These are phyloP conservation scores for Amphiprion percula DNA, from an alignment of 2,113 vertebrate species.

Conservation along the genomic window DNA sequence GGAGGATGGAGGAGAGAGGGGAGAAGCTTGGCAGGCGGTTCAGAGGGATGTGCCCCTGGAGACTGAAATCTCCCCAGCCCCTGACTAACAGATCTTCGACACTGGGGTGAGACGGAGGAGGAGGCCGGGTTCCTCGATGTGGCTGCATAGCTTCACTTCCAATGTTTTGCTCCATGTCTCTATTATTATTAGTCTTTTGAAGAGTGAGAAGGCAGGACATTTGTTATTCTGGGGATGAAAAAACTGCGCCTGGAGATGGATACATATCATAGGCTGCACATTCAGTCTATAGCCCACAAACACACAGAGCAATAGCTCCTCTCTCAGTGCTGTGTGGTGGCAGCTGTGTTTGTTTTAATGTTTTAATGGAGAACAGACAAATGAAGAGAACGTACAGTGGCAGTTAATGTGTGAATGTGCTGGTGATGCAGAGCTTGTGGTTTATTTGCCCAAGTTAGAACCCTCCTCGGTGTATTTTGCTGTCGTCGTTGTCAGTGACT, in stretches of 20 bases:
- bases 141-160: conserved; percentile 48
- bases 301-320: conserved; percentile 1
- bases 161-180: conserved; percentile 38
- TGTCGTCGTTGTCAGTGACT: conserved; percentile 53
- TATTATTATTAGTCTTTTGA: conserved; percentile 45
- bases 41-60: conserved; percentile 79
- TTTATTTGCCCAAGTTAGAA: conserved; percentile 52
- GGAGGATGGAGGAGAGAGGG: conserved; percentile 60
- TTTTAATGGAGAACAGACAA: conserved; percentile 69
- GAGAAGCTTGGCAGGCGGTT: conserved; percentile 80
- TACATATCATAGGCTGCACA: not conserved
- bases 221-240: conserved; percentile 7
- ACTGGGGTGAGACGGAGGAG: conserved; percentile 63
- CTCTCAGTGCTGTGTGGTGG: conserved; percentile 8
- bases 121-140: conserved; percentile 30
- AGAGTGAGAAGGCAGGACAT: conserved; percentile 16
- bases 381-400: conserved; percentile 63
- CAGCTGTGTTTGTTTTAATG: conserved; percentile 62
- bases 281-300: conserved; percentile 6
- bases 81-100: conserved; percentile 72
- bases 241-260: conserved; percentile 4
- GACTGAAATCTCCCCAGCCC: conserved; percentile 75
- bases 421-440: conserved; percentile 61
- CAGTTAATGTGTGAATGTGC: conserved; percentile 60
- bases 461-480: conserved; percentile 45